phyloP scores from a whole-genome alignment of 1,140 invertebrate genomes.

The Drosophila orena region DNA sequence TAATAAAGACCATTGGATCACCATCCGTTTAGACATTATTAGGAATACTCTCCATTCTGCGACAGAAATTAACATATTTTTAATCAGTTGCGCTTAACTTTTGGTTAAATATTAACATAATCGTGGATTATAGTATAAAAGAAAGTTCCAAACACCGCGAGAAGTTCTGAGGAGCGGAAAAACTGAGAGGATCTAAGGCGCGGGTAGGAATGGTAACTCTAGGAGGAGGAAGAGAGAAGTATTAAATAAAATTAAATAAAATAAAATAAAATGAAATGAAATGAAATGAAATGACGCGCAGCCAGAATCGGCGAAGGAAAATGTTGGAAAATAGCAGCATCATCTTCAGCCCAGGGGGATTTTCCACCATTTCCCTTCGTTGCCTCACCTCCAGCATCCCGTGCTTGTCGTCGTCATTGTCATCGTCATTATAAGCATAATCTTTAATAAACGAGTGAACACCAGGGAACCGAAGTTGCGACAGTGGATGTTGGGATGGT shows the following conservation, averaged over 20 bases:
- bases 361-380: slow-evolving; percentile 1
- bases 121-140: no score
- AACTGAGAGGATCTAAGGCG: slow-evolving; percentile 41
- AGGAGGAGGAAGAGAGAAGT: slow-evolving; percentile 12
- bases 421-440: slow-evolving; percentile 82
- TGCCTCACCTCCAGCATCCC: slow-evolving; percentile 11
- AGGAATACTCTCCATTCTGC: no score
- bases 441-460: slow-evolving; percentile 80
- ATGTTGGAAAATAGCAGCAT: slow-evolving; percentile 77
- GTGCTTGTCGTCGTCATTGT: slow-evolving; percentile 78
- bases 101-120: no score
- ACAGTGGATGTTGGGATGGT: not conserved
- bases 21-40: no score
- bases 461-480: slow-evolving; percentile 55
- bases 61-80: no score
- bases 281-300: slow-evolving; percentile 60
- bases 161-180: slow-evolving; percentile 8
- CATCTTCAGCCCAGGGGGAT: slow-evolving; percentile 62
- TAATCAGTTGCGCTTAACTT: no score
- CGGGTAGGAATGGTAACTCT: slow-evolving; percentile 5
- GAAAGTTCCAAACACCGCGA: not conserved
- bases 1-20: no score
- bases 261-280: slow-evolving; percentile 11
- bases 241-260: slow-evolving; percentile 52
- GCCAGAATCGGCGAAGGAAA: slow-evolving; percentile 35